Evolutionary conservation across 2,113 vertebrate species (phyloP), one percentile per base, ranked within the genome.

Genomic region (Eleginops maclovinus): DNA sequence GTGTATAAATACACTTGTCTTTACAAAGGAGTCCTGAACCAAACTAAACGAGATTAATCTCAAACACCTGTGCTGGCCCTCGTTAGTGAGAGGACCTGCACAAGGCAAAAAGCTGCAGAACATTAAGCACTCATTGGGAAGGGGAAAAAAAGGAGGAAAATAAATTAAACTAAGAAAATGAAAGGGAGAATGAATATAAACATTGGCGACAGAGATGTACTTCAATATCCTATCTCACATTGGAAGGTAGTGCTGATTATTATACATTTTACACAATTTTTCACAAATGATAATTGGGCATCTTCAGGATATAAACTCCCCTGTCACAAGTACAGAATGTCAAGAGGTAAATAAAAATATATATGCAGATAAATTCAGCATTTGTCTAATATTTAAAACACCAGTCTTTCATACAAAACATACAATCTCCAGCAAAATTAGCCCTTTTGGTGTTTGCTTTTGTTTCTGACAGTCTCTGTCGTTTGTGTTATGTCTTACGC

Each of bases 31-130:
- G 53, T 0, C 14, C n/a, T 16, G 50, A 12, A n/a, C 17, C 4
- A 47, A 58, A 22, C 15, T 22, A 47, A 44, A 61, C 36, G 0
- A 59, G 53, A n/a, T 46, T 9, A 12, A 62, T 74, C 16, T 55
- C 24, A 46, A 53, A 67, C 47, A 62, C 78, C 49, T 62, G 47
- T 26, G 70, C 2, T 21, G 47, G 47, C 15, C 12, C 40, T 73
- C 11, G 21, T 56, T 55, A 71, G 64, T 17, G 64, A 28, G 22
- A 65, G 21, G 4, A 17, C 7, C 44, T 22, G 61, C 75, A 56
- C 15, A 19, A 44, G 17, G 53, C 59, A 2, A 14, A 28, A 36
- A 46, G 24, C 17, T 21, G 17, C 6, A 16, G 1, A 1, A 12
- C 59, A 51, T 22, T 4, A 51, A 51, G 50, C 50, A 12, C 50